These are phyloP conservation scores for Chloroceryle aenea DNA, from an alignment of 2,113 vertebrate species.

Conservation along the genomic window DNA sequence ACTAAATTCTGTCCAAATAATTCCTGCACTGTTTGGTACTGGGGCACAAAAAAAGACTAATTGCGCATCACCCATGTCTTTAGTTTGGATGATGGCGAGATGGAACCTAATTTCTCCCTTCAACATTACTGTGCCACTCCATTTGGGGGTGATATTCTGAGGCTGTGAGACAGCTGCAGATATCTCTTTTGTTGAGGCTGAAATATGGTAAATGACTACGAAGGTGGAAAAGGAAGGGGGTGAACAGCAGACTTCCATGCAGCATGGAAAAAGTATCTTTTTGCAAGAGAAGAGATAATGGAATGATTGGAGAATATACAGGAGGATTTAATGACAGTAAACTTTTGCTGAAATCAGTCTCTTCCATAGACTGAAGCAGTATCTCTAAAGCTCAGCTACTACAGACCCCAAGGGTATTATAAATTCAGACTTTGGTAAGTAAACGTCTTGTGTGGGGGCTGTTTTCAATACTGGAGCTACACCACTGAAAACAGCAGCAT, in stretches of 20 bases:
- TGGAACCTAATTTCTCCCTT: not conserved
- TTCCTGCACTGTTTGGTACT: not conserved
- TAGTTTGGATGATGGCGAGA: not conserved
- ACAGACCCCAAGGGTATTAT: not conserved
- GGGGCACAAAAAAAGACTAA: not conserved
- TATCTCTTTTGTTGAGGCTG: not conserved
- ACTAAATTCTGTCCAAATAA: not conserved
- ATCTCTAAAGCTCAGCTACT: not conserved
- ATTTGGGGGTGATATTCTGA: not conserved
- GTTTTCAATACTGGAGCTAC: not conserved
- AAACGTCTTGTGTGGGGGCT: not conserved
- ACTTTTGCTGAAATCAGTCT: not conserved
- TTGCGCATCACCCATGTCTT: not conserved
- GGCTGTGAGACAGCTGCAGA: not conserved
- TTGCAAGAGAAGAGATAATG: not conserved
- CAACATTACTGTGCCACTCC: not conserved
- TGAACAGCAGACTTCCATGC: not conserved
- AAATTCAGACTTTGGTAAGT: not conserved
- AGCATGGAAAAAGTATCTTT: not conserved
- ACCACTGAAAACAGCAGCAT: fast-evolving
- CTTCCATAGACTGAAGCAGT: not conserved
- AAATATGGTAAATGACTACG: not conserved
- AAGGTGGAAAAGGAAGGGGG: not conserved
- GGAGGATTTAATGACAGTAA: not conserved
- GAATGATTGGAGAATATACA: not conserved